Conservation (phyloP, 2,797 vertebrate genomes). For the Dipus sagitta region DNA sequence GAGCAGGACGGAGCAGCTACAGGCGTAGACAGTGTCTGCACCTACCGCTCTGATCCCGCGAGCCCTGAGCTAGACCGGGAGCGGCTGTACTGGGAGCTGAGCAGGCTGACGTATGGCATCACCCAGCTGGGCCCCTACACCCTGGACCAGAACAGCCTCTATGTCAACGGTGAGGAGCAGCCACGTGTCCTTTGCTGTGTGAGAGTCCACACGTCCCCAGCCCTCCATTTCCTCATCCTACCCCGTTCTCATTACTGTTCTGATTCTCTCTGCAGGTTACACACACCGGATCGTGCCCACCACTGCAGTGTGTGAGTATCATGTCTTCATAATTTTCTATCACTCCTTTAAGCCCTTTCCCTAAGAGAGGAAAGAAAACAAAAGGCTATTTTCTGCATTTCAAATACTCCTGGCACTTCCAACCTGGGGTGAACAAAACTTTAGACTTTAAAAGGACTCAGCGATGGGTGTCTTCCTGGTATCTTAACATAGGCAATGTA, state of each 20-base stretch:
- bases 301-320: conserved; percentile 60
- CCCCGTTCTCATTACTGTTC: neutral
- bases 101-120: conserved; percentile 73
- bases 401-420: neutral
- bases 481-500: neutral
- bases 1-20: conserved; percentile 54
- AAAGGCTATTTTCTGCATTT: neutral
- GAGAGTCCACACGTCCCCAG: neutral
- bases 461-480: fast-evolving
- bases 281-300: neutral
- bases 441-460: neutral
- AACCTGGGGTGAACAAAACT: neutral
- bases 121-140: conserved; percentile 84
- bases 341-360: neutral
- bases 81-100: conserved; percentile 82
- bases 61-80: conserved; percentile 73
- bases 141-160: conserved; percentile 82
- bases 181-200: no score
- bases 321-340: neutral
- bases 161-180: conserved; percentile 78
- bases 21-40: conserved; percentile 52
- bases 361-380: neutral
- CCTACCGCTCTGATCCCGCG: neutral
- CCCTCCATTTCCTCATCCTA: neutral
- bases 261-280: conserved; percentile 1